A percentile compares a stretch with the other conserved stretches of the same genome.
Evolutionary conservation across 2,113 vertebrate species (phyloP).

Genomic region (Heterotis niloticus): DNA sequence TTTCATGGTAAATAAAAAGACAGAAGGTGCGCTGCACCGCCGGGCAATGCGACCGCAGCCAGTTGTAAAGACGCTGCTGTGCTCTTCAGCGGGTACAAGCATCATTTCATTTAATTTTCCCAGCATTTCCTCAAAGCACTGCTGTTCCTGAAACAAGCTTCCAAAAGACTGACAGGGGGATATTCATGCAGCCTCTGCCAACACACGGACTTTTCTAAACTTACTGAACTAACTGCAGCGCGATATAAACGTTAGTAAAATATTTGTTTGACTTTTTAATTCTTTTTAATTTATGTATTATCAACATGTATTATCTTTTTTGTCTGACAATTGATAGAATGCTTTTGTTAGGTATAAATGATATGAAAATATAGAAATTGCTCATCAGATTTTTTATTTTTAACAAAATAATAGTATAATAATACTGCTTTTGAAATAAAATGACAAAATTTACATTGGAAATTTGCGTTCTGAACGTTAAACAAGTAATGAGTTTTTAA

Average conservation of each 20-base stretch:
- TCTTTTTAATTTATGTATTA: no score
- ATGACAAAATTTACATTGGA: not conserved
- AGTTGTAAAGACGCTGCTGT: conserved; percentile 2
- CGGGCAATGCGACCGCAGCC: not conserved
- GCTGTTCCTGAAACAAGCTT: not conserved
- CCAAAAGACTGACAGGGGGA: not conserved
- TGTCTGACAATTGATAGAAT: not conserved
- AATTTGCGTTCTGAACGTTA: not conserved
- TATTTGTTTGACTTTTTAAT: no score
- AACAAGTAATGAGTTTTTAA: no score
- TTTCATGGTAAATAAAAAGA: conserved; percentile 29
- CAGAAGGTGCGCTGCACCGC: not conserved
- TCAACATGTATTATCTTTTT: no score
- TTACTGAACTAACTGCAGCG: not conserved
- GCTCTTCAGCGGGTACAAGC: conserved; percentile 18
- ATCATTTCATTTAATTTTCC: conserved; percentile 24
- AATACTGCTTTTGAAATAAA: not conserved
- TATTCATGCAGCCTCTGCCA: not conserved
- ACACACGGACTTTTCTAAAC: no score
- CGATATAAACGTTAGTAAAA: not conserved
- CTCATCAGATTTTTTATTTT: no score
- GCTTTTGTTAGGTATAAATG: not conserved
- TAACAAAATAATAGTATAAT: no score
- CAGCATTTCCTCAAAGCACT: not conserved
- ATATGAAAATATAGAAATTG: no score